These are phyloP conservation scores for Papilio polyxenes DNA, from an alignment of 1,140 invertebrate species.

Conservation along the genomic window DNA sequence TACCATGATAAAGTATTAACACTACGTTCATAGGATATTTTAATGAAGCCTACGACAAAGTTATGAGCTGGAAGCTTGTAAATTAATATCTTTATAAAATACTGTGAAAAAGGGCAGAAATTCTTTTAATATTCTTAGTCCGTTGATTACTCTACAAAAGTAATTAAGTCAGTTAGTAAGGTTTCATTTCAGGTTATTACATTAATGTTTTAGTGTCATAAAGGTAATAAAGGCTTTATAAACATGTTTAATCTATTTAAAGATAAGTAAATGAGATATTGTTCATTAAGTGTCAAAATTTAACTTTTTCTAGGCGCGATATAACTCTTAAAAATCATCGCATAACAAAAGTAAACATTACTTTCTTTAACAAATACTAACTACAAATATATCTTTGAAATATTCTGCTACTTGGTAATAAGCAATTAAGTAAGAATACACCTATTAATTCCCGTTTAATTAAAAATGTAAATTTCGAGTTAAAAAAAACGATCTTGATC, in stretches of 20 bases:
- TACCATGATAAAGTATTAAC: conserved; percentile 3
- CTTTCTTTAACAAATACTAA: too few relatives aligned
- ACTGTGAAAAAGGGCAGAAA: background rate
- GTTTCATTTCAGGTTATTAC: conserved; percentile 13
- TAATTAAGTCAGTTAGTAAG: conserved; percentile 8
- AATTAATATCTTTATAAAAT: conserved; percentile 27
- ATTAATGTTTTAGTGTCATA: background rate
- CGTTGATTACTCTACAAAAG: conserved; percentile 7
- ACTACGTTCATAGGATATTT: conserved; percentile 11
- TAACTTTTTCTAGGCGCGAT: too few relatives aligned
- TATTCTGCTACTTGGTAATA: too few relatives aligned
- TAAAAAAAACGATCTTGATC: background rate
- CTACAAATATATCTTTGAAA: too few relatives aligned
- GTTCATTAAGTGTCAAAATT: background rate
- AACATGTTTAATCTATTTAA: background rate
- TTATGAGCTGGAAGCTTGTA: background rate
- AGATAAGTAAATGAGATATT: background rate
- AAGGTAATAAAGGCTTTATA: background rate
- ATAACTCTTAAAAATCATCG: too few relatives aligned
- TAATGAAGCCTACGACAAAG: conserved; percentile 15
- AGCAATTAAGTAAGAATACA: too few relatives aligned
- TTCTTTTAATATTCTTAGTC: conserved; percentile 26
- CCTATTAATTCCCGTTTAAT: too few relatives aligned
- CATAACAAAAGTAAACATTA: too few relatives aligned
- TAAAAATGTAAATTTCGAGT: too few relatives aligned